Evolutionary conservation across 2,113 vertebrate genomes (phyloP).

Genomic region (Micronycteris hirsuta): DNA sequence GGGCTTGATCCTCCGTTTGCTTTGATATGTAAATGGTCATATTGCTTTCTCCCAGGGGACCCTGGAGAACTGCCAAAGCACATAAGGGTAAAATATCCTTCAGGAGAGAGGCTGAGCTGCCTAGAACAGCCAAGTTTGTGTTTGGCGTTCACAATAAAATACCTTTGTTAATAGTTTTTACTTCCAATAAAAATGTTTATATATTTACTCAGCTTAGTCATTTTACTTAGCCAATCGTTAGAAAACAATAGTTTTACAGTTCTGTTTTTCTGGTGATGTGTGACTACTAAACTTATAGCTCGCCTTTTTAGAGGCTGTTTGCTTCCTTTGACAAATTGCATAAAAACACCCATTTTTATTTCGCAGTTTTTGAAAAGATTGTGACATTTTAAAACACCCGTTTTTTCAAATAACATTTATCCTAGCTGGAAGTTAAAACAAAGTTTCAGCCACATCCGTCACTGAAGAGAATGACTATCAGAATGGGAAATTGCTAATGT

Average conservation of each 20-base stretch:
- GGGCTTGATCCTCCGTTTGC: conserved; percentile 78
- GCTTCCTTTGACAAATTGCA: background rate
- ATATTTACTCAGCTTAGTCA: conserved; percentile 76
- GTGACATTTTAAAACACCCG: background rate
- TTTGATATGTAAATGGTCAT: conserved; percentile 89
- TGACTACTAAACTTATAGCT: conserved; percentile 42
- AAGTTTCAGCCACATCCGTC: background rate
- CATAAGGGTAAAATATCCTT: conserved; percentile 81
- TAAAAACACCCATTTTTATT: conserved; percentile 30
- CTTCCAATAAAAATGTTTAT: conserved; percentile 82
- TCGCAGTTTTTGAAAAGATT: too few species aligned
- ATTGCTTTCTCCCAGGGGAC: conserved; percentile 85
- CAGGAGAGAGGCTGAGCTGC: conserved; percentile 71
- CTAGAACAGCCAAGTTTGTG: conserved; percentile 70
- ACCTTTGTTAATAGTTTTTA: conserved; percentile 75
- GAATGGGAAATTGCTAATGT: background rate
- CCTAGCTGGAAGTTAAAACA: background rate
- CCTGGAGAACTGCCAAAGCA: conserved; percentile 81
- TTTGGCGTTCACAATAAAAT: conserved; percentile 79
- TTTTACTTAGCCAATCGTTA: conserved; percentile 70
- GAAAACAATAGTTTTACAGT: conserved; percentile 66
- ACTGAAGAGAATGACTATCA: background rate
- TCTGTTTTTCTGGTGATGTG: conserved; percentile 7
- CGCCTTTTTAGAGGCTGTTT: conserved; percentile 33
- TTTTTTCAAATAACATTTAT: conserved; percentile 58